Evolutionary conservation across 2,797 vertebrate genomes (phyloP).

Genomic region (Manis crassicaudata): DNA sequence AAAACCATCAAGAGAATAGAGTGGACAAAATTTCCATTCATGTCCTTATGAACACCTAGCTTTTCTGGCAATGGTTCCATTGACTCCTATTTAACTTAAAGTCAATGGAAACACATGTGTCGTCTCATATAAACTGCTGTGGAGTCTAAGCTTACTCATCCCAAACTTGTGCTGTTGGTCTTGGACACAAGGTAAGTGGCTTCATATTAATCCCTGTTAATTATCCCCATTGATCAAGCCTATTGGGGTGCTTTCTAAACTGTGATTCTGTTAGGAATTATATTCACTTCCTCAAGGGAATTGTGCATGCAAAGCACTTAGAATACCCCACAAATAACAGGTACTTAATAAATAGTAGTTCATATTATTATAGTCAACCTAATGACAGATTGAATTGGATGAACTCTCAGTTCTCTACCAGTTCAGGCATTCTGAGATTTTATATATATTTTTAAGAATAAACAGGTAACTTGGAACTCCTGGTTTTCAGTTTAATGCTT

Average conservation of each 20-base stretch:
- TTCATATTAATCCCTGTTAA: not conserved
- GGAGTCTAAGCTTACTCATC: not conserved
- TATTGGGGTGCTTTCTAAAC: not conserved
- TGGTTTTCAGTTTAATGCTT: not conserved
- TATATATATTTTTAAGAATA: not conserved
- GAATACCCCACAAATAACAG: not conserved
- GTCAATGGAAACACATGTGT: not conserved
- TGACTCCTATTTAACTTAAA: not conserved
- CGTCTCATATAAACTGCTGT: not conserved
- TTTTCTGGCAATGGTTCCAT: not conserved
- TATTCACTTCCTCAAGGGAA: not conserved
- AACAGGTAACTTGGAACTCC: not conserved
- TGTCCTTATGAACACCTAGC: not conserved
- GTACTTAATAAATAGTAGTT: constrained; percentile 3
- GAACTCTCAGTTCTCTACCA: not conserved
- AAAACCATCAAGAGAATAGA: not conserved
- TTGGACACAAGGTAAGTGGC: not conserved
- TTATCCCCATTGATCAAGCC: not conserved
- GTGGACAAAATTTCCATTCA: not conserved
- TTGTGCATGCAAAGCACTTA: not conserved
- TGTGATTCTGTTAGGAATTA: not conserved
- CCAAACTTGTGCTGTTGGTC: not conserved
- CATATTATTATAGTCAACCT: not conserved
- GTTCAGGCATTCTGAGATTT: not conserved
- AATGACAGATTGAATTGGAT: not conserved